Base-by-base conservation (phyloP, 2,113 vertebrate species). In the Mionectes macconnelli region DNA sequence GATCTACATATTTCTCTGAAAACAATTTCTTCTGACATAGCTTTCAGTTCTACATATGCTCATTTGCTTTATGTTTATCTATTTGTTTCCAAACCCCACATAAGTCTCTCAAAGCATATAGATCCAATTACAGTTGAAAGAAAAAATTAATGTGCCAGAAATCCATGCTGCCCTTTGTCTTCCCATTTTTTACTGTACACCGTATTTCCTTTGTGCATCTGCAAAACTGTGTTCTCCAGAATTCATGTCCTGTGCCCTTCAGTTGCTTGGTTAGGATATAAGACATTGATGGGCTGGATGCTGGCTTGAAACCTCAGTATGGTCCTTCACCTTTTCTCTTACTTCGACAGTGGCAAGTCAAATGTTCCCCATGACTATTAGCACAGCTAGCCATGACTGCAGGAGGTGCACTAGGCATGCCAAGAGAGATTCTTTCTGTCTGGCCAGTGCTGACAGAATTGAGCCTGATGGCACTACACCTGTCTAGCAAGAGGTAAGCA, bases 21-120 rank as follows among this genome's bases (percentile, higher is more conserved):
- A 96, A 35, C 37, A 91, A 92, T 97, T 96, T 96, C 50, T 94
- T 84, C 45, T 53, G 63, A 93, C 84, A 42, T 88, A 67, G 75
- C 86, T 66, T 89, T 92, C 69, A 60, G 35, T 79, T 88, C 87
- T 96, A 79, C 50, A 82, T 86, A 87, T 81, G 13, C 30, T 89
- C 72, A 77, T 62, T 95, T 84, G 20, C 35, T 91, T 76, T 59
- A 12, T 67, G 88, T 87, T 94, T 93, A 88, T 80, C 63, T 76
- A 0, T 60, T 77, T 83, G 55, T 30, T 86, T 93, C 85, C 85
- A 96, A 94, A 84, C 8, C 15, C 59, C 25, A 49, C 11, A 39
- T 11, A 73, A 77, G 9, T 56, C 27, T 74, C 37, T 90, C 52
- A 90, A 44, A 70, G 35, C 7, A 19, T 74, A 55, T 19, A 93